phyloP scores from a whole-genome alignment of 2,113 vertebrate species.

The Myocastor coypus region DNA sequence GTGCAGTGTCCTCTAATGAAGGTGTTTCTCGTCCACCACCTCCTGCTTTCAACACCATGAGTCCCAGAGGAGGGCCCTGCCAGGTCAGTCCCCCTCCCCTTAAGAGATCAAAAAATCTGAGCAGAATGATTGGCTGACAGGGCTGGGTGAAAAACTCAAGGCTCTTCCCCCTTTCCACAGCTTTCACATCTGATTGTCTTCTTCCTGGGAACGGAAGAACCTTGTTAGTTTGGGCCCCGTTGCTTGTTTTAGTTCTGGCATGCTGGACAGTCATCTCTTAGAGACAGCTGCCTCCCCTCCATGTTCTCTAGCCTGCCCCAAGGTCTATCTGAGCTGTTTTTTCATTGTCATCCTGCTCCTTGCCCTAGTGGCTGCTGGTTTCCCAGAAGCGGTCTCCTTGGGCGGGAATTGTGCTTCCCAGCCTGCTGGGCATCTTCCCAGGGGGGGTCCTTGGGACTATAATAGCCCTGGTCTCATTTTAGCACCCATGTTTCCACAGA shows the following conservation, averaged over 20 bases:
- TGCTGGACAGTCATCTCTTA: fast-evolving
- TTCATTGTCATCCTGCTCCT: background rate
- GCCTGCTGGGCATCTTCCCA: background rate
- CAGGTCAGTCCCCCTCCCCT: no score
- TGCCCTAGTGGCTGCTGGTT: background rate
- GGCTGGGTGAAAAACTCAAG: background rate
- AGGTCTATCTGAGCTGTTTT: background rate
- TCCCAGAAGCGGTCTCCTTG: background rate
- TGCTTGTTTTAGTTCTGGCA: background rate
- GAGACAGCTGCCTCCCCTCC: background rate
- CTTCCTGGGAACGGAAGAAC: background rate
- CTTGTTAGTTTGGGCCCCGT: fast-evolving
- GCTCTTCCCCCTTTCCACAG: background rate
- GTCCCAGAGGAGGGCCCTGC: background rate
- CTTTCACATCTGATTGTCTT: fast-evolving
- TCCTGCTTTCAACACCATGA: background rate
- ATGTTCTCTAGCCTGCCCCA: background rate
- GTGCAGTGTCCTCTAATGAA: background rate
- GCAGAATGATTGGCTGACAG: background rate
- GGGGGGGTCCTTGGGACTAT: background rate
- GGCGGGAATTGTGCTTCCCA: background rate
- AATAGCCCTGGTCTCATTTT: background rate
- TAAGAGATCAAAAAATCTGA: background rate
- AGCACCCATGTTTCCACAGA: background rate
- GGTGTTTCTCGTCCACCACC: background rate